Evolutionary conservation across 2,888 invertebrate genomes (phyloP).

Genomic region (Drosophila nr. perissopoda): DNA sequence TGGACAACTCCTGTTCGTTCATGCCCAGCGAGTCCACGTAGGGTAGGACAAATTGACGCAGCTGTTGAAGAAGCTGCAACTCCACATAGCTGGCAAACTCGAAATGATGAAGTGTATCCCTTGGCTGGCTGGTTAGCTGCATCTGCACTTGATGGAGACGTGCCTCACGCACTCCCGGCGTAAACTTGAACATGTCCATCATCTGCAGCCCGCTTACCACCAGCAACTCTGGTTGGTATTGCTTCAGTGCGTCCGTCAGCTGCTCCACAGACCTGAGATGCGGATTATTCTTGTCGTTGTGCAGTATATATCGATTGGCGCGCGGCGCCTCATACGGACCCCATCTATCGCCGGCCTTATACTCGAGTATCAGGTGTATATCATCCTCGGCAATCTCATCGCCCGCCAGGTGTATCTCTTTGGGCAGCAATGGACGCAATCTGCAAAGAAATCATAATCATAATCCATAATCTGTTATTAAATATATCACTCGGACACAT

Average conservation of each 20-base stretch:
- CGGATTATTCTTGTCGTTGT: constrained; percentile 93
- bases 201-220: constrained; percentile 94
- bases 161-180: constrained; percentile 87
- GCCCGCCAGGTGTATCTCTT: constrained; percentile 88
- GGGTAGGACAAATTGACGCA: constrained; percentile 89
- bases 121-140: constrained; percentile 88
- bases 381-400: constrained; percentile 89
- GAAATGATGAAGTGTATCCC: constrained; percentile 90
- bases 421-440: constrained; percentile 87
- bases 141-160: constrained; percentile 88
- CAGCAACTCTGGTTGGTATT: constrained; percentile 89
- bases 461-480: not conserved
- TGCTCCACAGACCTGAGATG: constrained; percentile 90
- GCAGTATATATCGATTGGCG: constrained; percentile 94
- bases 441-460: constrained; percentile 66
- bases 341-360: constrained; percentile 92
- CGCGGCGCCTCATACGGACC: constrained; percentile 90
- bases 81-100: constrained; percentile 95
- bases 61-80: constrained; percentile 88
- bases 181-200: constrained; percentile 91
- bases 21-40: constrained; percentile 93
- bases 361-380: constrained; percentile 92
- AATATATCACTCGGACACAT: not conserved
- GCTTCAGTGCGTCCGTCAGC: constrained; percentile 87
- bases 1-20: constrained; percentile 95